Evolutionary conservation across 2,113 vertebrate genomes (phyloP).

Genomic region (Aix galericulata): DNA sequence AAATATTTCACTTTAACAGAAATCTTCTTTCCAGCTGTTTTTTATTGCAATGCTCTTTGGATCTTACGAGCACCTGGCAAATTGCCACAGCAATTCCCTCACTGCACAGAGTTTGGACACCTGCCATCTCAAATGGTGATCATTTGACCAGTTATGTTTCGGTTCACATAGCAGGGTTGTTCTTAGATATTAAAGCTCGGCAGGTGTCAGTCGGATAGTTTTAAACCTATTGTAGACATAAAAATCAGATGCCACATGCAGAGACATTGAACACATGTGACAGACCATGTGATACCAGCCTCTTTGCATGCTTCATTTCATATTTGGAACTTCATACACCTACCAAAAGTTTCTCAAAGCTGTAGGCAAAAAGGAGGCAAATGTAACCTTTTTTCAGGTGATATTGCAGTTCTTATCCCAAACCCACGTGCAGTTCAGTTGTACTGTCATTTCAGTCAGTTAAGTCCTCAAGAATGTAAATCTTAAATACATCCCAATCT

Average conservation of each 20-base stretch:
- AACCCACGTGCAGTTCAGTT: not conserved
- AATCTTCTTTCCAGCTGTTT: not conserved
- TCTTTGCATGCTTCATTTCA: not conserved
- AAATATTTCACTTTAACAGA: not conserved
- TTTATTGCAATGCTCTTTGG: not conserved
- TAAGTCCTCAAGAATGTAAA: not conserved
- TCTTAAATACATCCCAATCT: not conserved
- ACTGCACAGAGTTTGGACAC: not conserved
- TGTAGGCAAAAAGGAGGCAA: not conserved
- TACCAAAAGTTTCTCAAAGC: not conserved
- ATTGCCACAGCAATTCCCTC: not conserved
- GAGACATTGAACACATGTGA: not conserved
- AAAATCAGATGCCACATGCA: not conserved
- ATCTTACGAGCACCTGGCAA: not conserved
- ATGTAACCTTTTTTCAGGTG: not conserved
- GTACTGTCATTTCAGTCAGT: not conserved
- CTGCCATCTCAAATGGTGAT: not conserved
- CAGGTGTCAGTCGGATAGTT: not conserved
- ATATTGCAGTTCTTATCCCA: not conserved
- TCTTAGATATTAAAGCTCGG: conserved; percentile 4
- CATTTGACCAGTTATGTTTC: not conserved
- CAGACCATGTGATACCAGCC: not conserved
- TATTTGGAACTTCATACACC: not conserved
- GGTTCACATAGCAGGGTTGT: not conserved
- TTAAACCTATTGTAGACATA: not conserved